Conservation (phyloP, 2,888 invertebrate species). For the Netelia melanura region DNA sequence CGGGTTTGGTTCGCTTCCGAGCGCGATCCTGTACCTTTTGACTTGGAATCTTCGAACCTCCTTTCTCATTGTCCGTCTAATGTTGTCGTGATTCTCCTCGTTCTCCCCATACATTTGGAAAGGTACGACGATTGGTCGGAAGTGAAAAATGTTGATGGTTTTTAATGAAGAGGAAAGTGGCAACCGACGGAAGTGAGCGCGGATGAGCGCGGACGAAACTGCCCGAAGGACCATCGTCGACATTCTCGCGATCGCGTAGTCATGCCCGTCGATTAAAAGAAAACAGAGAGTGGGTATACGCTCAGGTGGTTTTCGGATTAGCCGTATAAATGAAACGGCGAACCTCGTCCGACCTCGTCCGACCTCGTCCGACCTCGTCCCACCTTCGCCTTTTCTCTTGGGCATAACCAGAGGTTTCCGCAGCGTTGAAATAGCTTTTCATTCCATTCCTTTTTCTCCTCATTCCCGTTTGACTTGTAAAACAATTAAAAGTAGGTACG, state of each 20-base stretch:
- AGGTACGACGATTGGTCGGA: too few species aligned
- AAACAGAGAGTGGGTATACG: slow-evolving; percentile 44
- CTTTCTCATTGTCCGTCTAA: slow-evolving; percentile 36
- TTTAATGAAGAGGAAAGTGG: too few species aligned
- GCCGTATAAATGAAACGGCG: slow-evolving; percentile 32
- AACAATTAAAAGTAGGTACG: slow-evolving; percentile 59
- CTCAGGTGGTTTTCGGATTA: slow-evolving; percentile 57
- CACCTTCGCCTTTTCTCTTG: not conserved
- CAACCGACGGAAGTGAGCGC: too few species aligned
- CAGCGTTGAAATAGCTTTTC: slow-evolving; percentile 52
- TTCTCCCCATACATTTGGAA: not conserved
- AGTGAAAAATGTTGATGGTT: too few species aligned
- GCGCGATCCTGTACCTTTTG: slow-evolving; percentile 27
- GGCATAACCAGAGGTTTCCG: slow-evolving; percentile 48
- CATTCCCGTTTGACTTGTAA: slow-evolving; percentile 62
- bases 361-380: not conserved
- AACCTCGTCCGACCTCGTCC: slow-evolving; percentile 13
- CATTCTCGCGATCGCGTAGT: slow-evolving; percentile 31
- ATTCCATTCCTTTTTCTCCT: slow-evolving; percentile 21
- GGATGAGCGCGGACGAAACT: slow-evolving; percentile 7
- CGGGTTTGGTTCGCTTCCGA: slow-evolving; percentile 69
- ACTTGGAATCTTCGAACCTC: slow-evolving; percentile 8
- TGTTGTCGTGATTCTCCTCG: slow-evolving; percentile 39
- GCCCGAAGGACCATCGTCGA: slow-evolving; percentile 22
- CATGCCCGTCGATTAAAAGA: slow-evolving; percentile 52